Conservation (phyloP, 2,113 vertebrate genomes). For the Odocoileus hemionus region DNA sequence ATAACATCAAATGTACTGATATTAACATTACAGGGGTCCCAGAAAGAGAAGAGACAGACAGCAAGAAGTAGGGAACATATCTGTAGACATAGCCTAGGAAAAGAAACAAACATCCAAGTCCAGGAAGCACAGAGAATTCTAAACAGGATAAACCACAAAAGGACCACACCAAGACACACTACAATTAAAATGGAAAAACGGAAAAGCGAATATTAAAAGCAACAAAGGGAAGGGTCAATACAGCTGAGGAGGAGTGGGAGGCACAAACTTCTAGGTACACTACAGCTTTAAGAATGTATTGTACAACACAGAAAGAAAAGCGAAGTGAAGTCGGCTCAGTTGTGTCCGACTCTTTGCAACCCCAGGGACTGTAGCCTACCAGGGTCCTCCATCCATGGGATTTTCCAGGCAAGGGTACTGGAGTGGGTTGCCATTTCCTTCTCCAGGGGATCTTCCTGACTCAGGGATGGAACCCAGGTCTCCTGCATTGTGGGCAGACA, state of each 20-base stretch:
- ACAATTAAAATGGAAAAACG: neutral
- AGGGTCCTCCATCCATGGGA: neutral
- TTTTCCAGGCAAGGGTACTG: neutral
- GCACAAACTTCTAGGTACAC: neutral
- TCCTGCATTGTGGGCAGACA: no score
- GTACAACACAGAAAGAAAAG: neutral
- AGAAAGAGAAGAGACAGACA: neutral
- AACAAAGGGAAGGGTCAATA: neutral
- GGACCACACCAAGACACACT: neutral
- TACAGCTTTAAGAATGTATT: neutral
- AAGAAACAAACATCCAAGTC: neutral
- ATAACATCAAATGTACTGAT: neutral
- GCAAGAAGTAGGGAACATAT: neutral
- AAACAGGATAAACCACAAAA: neutral
- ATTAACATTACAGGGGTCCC: neutral
- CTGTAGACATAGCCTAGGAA: neutral
- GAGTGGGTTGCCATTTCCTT: neutral
- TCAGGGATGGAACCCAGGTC: neutral
- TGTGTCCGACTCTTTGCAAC: accelerated
- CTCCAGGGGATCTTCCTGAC: neutral
- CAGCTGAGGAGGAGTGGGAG: neutral
- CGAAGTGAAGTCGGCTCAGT: neutral
- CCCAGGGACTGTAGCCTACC: neutral
- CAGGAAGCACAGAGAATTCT: neutral
- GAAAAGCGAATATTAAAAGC: neutral